A percentile compares a stretch with the other conserved stretches of the same genome.
phyloP scores from a whole-genome alignment of 2,113 vertebrate genomes.

The Hemiscyllium ocellatum region DNA sequence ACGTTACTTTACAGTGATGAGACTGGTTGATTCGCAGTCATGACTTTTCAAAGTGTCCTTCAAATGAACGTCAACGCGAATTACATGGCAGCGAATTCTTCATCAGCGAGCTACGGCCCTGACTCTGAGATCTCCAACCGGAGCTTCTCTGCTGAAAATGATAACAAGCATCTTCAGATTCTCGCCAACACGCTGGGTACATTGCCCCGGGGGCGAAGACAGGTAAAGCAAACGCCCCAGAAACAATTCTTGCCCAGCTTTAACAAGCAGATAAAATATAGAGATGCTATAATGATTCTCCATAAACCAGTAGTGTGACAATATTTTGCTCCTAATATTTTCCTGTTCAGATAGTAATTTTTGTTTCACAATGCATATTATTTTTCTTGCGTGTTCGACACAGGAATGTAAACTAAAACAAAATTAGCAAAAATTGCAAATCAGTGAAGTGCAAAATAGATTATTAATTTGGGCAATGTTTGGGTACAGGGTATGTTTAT shows the following conservation, averaged over 20 bases:
- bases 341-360: not conserved
- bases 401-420: not conserved
- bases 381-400: not conserved
- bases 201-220: slow-evolving; percentile 59
- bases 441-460: not conserved
- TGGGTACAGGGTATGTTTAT: not conserved
- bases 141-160: slow-evolving; percentile 44
- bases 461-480: not conserved
- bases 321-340: not conserved
- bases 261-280: not conserved
- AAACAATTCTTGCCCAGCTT: not conserved
- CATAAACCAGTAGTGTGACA: not conserved
- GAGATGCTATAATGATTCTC: no score
- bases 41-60: slow-evolving; percentile 62
- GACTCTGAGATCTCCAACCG: slow-evolving; percentile 47
- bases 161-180: slow-evolving; percentile 53
- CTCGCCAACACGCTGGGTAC: slow-evolving; percentile 52
- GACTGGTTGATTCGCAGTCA: slow-evolving; percentile 43
- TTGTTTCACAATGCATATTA: not conserved
- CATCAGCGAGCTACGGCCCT: slow-evolving; percentile 46
- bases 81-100: slow-evolving; percentile 47
- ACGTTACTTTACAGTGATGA: slow-evolving; percentile 44
- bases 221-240: slow-evolving; percentile 58
- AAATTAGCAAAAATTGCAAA: not conserved
- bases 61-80: slow-evolving; percentile 50